Conservation (phyloP, 2,113 vertebrate species). For the Potamarius usumacintae region DNA sequence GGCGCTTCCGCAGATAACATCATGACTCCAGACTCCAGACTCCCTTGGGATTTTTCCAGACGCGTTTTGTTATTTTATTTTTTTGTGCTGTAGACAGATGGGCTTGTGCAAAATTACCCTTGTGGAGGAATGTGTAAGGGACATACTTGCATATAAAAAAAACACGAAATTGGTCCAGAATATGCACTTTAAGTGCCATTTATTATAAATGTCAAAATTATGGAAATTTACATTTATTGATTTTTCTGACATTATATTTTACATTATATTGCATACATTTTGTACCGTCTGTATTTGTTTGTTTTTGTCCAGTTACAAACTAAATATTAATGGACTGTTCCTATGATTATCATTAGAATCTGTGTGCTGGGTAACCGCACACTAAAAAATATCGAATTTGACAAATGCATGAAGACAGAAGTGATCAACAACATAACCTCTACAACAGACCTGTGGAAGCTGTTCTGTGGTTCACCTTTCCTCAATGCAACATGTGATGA, state of each 20-base stretch:
- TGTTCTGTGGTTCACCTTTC: slow-evolving; percentile 76
- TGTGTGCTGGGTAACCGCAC: slow-evolving; percentile 90
- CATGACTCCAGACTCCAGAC: no score
- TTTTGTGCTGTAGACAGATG: no score
- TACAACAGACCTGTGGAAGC: slow-evolving; percentile 72
- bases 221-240: not conserved
- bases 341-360: slow-evolving; percentile 69
- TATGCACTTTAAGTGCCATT: not conserved
- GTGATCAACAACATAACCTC: slow-evolving; percentile 65
- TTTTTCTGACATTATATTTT: not conserved
- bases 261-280: not conserved
- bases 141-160: no score
- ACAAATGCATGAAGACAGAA: slow-evolving; percentile 76
- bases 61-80: no score
- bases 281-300: not conserved
- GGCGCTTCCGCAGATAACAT: no score
- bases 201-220: not conserved
- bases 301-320: not conserved
- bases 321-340: not conserved
- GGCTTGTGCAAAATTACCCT: no score
- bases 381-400: slow-evolving; percentile 72
- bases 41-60: not conserved
- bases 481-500: slow-evolving; percentile 77
- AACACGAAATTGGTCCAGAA: no score
- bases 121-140: no score